A percentile compares a stretch with the other conserved stretches of the same genome.
Evolutionary conservation across 2,113 vertebrate genomes (phyloP).

Genomic region (Barnardius zonarius): DNA sequence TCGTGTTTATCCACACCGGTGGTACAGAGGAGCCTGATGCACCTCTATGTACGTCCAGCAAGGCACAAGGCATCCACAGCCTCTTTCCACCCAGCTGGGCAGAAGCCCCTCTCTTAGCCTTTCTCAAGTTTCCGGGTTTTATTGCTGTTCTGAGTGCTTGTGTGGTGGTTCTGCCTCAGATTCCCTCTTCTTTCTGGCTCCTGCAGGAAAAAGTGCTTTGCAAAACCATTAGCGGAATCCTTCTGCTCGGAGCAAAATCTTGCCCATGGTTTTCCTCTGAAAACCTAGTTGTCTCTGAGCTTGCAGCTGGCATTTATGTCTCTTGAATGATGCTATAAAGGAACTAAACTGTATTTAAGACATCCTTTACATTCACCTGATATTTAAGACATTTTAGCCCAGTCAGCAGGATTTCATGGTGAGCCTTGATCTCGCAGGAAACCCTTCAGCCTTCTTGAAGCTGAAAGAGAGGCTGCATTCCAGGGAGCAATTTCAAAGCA

Average conservation of each 20-base stretch:
- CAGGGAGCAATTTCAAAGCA: neutral
- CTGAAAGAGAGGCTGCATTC: neutral
- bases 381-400: neutral
- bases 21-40: neutral
- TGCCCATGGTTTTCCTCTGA: neutral
- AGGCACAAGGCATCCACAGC: fast-evolving
- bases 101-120: neutral
- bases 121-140: neutral
- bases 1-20: neutral
- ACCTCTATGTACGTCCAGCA: neutral
- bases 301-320: conserved; percentile 10
- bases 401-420: neutral
- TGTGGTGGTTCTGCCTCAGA: neutral
- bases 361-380: neutral
- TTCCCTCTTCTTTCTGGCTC: neutral
- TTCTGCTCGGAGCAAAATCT: neutral
- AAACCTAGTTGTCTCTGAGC: neutral
- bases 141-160: neutral
- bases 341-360: conserved; percentile 35
- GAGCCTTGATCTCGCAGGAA: neutral
- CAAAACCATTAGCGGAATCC: neutral
- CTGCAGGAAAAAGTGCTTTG: neutral
- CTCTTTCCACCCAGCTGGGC: neutral
- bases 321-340: conserved; percentile 24
- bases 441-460: neutral